These are phyloP conservation scores for Hippocampus kuda DNA, from an alignment of 2,797 vertebrate genomes.

Conservation along the genomic window DNA sequence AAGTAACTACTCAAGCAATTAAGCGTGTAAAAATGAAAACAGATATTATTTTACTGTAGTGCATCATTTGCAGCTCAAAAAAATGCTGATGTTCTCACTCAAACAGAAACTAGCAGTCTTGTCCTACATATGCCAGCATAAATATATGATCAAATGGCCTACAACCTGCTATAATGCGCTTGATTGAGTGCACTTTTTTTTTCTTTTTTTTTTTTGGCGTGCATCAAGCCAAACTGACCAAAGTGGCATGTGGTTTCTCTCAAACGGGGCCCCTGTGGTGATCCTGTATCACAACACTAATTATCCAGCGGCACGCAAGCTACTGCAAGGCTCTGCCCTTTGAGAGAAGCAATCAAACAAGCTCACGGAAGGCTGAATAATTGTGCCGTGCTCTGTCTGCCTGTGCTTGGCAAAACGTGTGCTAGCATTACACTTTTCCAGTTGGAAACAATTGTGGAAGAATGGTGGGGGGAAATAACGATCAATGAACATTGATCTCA, in stretches of 20 bases:
- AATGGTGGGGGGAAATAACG: neutral
- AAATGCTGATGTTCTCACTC: slow-evolving; percentile 36
- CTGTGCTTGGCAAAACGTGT: neutral
- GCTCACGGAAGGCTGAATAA: slow-evolving; percentile 67
- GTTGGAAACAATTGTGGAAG: neutral
- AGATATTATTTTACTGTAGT: neutral
- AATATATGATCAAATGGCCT: slow-evolving; percentile 56
- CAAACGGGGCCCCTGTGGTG: slow-evolving; percentile 46
- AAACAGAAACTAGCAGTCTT: slow-evolving; percentile 54
- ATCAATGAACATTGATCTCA: neutral
- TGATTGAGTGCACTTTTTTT: slow-evolving; percentile 46
- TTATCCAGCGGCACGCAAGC: slow-evolving; percentile 61
- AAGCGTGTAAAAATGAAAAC: no score
- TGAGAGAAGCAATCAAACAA: slow-evolving; percentile 69
- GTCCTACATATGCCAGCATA: slow-evolving; percentile 53
- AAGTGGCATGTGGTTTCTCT: slow-evolving; percentile 45
- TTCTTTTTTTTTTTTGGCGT: slow-evolving; percentile 33
- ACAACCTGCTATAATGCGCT: slow-evolving; percentile 58
- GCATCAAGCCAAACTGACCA: slow-evolving; percentile 56
- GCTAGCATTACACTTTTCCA: neutral
- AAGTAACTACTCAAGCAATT: no score
- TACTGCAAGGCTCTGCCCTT: slow-evolving; percentile 64
- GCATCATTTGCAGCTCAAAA: slow-evolving; percentile 10
- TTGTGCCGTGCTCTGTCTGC: slow-evolving; percentile 34
- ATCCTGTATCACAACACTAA: slow-evolving; percentile 58